A percentile compares a stretch with the other conserved stretches of the same genome.
Conservation (phyloP, 2,113 vertebrate species). For the Odocoileus hemionus region DNA sequence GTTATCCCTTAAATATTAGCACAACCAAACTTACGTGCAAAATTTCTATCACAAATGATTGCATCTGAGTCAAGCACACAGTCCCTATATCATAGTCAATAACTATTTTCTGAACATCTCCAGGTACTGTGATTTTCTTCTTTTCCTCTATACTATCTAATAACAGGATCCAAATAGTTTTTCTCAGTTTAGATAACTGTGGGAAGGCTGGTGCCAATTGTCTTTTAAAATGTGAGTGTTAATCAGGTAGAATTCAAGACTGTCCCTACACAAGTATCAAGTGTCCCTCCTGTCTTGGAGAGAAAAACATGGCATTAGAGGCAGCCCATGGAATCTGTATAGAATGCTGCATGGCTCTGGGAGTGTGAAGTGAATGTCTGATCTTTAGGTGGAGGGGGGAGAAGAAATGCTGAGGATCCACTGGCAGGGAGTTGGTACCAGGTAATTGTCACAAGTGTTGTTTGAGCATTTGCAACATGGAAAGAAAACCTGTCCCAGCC, state of each 20-base stretch:
- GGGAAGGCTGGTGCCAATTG: not conserved
- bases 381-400: not conserved
- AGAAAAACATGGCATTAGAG: not conserved
- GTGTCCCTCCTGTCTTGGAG: not conserved
- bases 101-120: not conserved
- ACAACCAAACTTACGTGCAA: not conserved
- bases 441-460: not conserved
- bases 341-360: not conserved
- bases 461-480: not conserved
- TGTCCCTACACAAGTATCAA: not conserved
- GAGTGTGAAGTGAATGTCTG: not conserved
- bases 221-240: not conserved
- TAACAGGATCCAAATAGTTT: not conserved
- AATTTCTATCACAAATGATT: not conserved
- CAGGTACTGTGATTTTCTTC: not conserved
- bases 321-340: not conserved
- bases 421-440: not conserved
- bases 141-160: not conserved
- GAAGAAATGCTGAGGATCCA: not conserved
- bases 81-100: not conserved
- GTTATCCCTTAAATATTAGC: not conserved
- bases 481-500: not conserved
- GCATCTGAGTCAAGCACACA: not conserved
- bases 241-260: not conserved
- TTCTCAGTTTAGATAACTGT: not conserved